phyloP scores from a whole-genome alignment of 2,797 vertebrate genomes.

The Rhinogobio ventralis region DNA sequence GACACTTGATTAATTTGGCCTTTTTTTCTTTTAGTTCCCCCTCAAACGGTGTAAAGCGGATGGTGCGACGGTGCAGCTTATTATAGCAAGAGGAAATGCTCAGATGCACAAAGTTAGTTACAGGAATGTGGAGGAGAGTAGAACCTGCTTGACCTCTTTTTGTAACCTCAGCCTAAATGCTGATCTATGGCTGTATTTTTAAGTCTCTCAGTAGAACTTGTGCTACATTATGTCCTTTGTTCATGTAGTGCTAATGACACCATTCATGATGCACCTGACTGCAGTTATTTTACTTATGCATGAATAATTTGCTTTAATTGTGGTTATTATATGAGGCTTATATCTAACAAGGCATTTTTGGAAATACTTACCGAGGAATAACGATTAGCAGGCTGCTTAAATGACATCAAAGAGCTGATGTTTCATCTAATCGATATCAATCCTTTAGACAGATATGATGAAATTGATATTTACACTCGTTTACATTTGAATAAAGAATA shows the following conservation, averaged over 20 bases:
- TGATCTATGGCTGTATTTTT: conserved; percentile 34
- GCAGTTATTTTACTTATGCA: conserved; percentile 6
- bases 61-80: conserved; percentile 28
- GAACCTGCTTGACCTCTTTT: conserved; percentile 45
- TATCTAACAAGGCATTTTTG: not conserved
- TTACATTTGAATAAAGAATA: not conserved
- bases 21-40: conserved; percentile 70
- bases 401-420: not conserved
- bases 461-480: not conserved
- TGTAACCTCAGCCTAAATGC: conserved; percentile 23
- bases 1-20: not conserved
- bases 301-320: not conserved
- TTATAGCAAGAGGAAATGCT: conserved; percentile 23
- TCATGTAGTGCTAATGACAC: not conserved
- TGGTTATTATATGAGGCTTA: not conserved
- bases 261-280: not conserved
- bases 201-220: not conserved
- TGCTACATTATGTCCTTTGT: conserved; percentile 3
- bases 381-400: not conserved
- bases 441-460: not conserved
- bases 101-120: conserved; percentile 21
- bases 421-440: not conserved
- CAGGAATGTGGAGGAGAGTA: conserved; percentile 41
- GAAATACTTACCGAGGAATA: not conserved
- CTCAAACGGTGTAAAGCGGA: conserved; percentile 76